A percentile compares a stretch with the other conserved stretches of the same genome.
phyloP scores from a whole-genome alignment of 2,113 vertebrate species.

The Corythaixoides concolor region DNA sequence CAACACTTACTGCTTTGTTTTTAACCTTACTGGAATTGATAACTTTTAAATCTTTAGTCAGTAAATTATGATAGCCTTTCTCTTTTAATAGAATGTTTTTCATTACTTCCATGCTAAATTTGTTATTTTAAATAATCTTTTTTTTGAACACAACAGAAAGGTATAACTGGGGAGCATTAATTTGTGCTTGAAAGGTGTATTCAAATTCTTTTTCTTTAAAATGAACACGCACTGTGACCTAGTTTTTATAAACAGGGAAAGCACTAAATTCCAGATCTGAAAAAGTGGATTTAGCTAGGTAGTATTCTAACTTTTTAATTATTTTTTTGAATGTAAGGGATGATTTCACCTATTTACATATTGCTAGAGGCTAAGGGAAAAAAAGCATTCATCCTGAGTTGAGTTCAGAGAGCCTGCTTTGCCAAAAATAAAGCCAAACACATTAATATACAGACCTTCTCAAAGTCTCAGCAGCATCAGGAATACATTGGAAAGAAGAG shows the following conservation, averaged over 20 bases:
- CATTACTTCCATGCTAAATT: background rate
- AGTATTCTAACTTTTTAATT: conserved; percentile 43
- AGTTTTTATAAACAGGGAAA: conserved; percentile 42
- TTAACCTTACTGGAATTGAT: background rate
- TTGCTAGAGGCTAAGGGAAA: conserved; percentile 24
- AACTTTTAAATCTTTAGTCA: background rate
- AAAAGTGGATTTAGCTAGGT: conserved; percentile 30
- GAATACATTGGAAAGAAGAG: conserved; percentile 34
- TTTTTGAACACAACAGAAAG: background rate
- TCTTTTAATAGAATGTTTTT: background rate
- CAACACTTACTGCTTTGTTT: background rate
- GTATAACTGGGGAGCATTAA: background rate
- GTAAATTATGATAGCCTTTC: background rate
- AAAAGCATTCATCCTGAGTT: conserved; percentile 16
- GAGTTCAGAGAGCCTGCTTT: conserved; percentile 46
- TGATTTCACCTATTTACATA: conserved; percentile 65
- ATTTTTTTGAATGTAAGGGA: conserved; percentile 44
- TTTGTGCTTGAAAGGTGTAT: conserved; percentile 4
- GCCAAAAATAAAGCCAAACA: conserved; percentile 54
- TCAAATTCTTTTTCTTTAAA: conserved; percentile 25
- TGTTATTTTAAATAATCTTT: background rate
- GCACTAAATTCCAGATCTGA: conserved; percentile 8
- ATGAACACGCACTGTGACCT: background rate
- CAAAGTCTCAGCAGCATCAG: conserved; percentile 3
- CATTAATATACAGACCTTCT: conserved; percentile 15